A percentile compares a stretch with the other conserved stretches of the same genome.
Evolutionary conservation across 2,113 vertebrate genomes (phyloP).

Genomic region (Seriola dumerili): DNA sequence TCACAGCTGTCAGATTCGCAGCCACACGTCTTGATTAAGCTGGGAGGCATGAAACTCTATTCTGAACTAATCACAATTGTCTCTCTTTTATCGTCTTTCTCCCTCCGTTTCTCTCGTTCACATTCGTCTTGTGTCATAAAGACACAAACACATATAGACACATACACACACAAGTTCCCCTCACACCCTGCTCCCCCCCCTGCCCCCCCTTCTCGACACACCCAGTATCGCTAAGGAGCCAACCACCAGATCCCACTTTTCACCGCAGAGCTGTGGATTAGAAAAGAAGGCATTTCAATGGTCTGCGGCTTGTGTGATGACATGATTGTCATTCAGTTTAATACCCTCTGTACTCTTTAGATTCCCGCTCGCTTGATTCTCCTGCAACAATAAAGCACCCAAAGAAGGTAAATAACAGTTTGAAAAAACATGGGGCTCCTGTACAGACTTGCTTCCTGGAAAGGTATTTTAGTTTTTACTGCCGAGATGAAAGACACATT

Average conservation of each 20-base stretch:
- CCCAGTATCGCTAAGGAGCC: slow-evolving; percentile 59
- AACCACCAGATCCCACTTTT: slow-evolving; percentile 63
- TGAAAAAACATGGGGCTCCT: slow-evolving; percentile 50
- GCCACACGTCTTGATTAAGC: slow-evolving; percentile 65
- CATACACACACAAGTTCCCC: not conserved
- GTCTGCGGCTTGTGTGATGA: slow-evolving; percentile 75
- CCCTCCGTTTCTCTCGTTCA: slow-evolving; percentile 16
- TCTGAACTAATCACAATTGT: slow-evolving; percentile 54
- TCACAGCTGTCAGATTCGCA: slow-evolving; percentile 63
- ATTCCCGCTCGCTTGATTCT: slow-evolving; percentile 46
- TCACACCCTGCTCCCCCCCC: slow-evolving; percentile 11
- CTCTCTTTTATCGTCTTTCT: slow-evolving; percentile 58
- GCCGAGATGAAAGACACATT: slow-evolving; percentile 74
- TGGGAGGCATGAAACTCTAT: slow-evolving; percentile 76
- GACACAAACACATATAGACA: slow-evolving; percentile 37
- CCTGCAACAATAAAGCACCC: slow-evolving; percentile 50
- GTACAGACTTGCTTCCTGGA: slow-evolving; percentile 69
- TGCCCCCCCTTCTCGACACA: slow-evolving; percentile 60
- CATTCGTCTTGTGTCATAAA: slow-evolving; percentile 2
- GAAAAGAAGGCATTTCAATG: slow-evolving; percentile 73
- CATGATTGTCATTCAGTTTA: slow-evolving; percentile 76
- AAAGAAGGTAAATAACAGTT: slow-evolving; percentile 71
- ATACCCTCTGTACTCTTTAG: slow-evolving; percentile 63
- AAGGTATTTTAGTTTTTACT: slow-evolving; percentile 71
- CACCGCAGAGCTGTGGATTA: slow-evolving; percentile 73